A percentile compares a stretch with the other conserved stretches of the same genome.
Conservation (phyloP, 2,888 invertebrate genomes). For the Nebria salina region DNA sequence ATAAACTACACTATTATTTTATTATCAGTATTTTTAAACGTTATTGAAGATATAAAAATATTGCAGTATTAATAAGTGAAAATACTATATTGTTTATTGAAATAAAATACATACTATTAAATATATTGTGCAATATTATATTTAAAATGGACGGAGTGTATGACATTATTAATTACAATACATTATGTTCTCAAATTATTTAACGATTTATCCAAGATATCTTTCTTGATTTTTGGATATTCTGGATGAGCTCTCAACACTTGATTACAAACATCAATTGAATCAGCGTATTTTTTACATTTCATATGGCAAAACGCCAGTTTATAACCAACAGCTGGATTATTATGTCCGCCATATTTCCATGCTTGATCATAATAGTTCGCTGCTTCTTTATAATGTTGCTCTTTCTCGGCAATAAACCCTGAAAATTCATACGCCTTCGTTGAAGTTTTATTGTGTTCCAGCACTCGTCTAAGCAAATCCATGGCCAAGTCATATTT, state of each 20-base stretch:
- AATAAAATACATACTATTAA: slow-evolving; percentile 7
- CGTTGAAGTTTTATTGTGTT: slow-evolving; percentile 87
- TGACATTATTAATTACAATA: slow-evolving; percentile 5
- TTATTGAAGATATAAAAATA: neutral
- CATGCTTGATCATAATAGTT: slow-evolving; percentile 87
- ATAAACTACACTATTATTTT: neutral
- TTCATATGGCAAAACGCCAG: slow-evolving; percentile 92
- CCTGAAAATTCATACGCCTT: slow-evolving; percentile 92
- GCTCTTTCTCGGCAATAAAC: slow-evolving; percentile 90
- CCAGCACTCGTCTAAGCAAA: slow-evolving; percentile 78
- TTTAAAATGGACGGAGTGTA: slow-evolving; percentile 39
- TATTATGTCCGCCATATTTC: slow-evolving; percentile 82
- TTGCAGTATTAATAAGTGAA: neutral
- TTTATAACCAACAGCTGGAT: slow-evolving; percentile 90
- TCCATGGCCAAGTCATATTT: slow-evolving; percentile 89
- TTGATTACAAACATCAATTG: slow-evolving; percentile 89
- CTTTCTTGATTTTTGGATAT: slow-evolving; percentile 90
- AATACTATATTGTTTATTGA: neutral
- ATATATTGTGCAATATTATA: slow-evolving; percentile 4
- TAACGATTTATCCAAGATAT: slow-evolving; percentile 91
- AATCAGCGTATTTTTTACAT: slow-evolving; percentile 87
- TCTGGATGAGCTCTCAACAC: slow-evolving; percentile 84
- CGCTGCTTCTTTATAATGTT: slow-evolving; percentile 86
- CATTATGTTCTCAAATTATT: slow-evolving; percentile 75
- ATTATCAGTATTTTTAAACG: too few relatives aligned